Conservation (phyloP, 2,113 vertebrate genomes). For the Sylvicapra grimmia region DNA sequence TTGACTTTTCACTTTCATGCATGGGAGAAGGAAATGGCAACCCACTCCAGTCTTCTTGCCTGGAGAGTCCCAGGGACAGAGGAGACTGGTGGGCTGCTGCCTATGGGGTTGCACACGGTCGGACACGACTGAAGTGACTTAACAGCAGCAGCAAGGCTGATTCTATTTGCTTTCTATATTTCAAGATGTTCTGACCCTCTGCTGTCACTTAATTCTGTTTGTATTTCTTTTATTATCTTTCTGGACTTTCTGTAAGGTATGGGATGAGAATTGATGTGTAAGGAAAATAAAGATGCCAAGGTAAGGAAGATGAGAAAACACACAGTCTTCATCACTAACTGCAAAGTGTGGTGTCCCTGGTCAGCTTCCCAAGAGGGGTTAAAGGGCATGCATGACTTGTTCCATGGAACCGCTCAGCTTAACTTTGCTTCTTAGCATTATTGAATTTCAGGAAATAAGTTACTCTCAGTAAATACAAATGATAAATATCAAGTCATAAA, state of each 20-base stretch:
- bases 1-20: too few relatives aligned
- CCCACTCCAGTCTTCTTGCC: too few relatives aligned
- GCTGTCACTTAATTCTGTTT: neutral
- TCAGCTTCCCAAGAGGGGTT: neutral
- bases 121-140: too few relatives aligned
- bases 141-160: too few relatives aligned
- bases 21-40: too few relatives aligned
- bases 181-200: neutral
- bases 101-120: too few relatives aligned
- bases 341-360: rapidly evolving
- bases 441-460: neutral
- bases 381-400: neutral
- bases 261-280: neutral
- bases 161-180: neutral
- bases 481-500: neutral
- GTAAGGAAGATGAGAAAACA: neutral
- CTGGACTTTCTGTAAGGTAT: neutral
- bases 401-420: rapidly evolving
- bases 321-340: neutral
- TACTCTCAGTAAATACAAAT: neutral
- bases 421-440: neutral
- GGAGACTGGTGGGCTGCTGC: too few relatives aligned
- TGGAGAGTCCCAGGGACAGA: too few relatives aligned
- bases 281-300: neutral
- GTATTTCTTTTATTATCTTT: neutral